phyloP scores from a whole-genome alignment of 2,888 invertebrate species.

The Steromphala cineraria region DNA sequence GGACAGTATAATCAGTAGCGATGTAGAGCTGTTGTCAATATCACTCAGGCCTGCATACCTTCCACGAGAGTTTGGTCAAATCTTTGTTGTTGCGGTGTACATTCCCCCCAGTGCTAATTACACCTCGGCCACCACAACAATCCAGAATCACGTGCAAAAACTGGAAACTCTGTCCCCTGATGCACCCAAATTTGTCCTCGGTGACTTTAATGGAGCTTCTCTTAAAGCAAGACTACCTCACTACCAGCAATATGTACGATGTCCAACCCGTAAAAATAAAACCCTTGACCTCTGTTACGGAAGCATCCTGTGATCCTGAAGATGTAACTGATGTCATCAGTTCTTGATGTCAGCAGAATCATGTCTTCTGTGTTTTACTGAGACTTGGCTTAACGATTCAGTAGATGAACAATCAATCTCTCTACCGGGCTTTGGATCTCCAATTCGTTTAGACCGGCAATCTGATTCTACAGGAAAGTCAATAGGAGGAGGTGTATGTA shows the following conservation, averaged over 20 bases:
- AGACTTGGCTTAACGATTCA: too few species aligned
- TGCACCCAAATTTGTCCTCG: background rate
- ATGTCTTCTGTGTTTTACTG: too few species aligned
- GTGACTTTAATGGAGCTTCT: background rate
- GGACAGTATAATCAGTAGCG: too few species aligned
- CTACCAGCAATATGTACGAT: background rate
- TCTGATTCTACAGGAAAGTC: too few species aligned
- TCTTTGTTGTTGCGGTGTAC: background rate
- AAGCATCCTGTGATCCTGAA: background rate
- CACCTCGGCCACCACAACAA: background rate
- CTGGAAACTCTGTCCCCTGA: background rate
- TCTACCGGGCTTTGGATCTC: too few species aligned
- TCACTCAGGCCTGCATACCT: background rate
- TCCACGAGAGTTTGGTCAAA: background rate
- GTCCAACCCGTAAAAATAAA: background rate
- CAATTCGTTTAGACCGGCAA: too few species aligned
- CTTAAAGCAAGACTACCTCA: background rate
- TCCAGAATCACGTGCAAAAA: background rate
- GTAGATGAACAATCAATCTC: too few species aligned
- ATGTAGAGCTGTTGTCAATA: background rate
- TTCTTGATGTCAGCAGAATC: too few species aligned
- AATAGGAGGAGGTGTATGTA: too few species aligned
- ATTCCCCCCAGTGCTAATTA: background rate
- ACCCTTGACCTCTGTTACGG: conserved; percentile 8
- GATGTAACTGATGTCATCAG: background rate